A percentile compares a stretch with the other conserved stretches of the same genome.
Conservation (phyloP, 2,888 invertebrate species). For the Boloria selene region DNA sequence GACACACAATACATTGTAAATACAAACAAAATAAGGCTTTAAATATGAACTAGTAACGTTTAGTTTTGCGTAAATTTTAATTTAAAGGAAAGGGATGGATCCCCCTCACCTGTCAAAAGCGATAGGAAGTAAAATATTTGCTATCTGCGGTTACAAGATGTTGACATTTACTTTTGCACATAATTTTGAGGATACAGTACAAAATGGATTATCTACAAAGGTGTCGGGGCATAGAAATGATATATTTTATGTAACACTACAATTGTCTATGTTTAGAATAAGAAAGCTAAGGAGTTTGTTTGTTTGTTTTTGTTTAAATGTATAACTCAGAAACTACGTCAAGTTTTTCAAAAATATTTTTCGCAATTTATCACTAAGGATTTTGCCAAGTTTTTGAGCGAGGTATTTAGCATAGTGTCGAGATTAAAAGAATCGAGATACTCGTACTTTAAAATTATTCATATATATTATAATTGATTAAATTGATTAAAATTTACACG, state of each 20-base stretch:
- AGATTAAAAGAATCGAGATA: too few species aligned
- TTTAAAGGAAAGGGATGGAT: constrained; percentile 19
- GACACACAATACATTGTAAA: constrained; percentile 8
- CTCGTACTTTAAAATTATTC: too few species aligned
- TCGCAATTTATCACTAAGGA: too few species aligned
- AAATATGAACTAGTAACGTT: not conserved
- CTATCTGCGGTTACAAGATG: constrained; percentile 31
- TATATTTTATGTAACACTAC: not conserved
- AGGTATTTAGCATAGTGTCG: too few species aligned
- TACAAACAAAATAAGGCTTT: constrained; percentile 14
- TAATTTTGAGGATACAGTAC: not conserved
- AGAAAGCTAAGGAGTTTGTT: too few species aligned
- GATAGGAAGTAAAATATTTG: constrained; percentile 34
- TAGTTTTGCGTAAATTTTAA: not conserved
- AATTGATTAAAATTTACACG: too few species aligned
- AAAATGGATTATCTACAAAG: not conserved
- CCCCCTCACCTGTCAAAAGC: constrained; percentile 36
- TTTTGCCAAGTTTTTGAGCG: too few species aligned
- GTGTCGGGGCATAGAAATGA: not conserved
- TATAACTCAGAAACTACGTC: too few species aligned
- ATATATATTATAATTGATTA: too few species aligned
- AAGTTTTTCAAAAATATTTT: too few species aligned
- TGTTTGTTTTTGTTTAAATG: too few species aligned
- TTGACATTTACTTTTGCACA: constrained; percentile 26
- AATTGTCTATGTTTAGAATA: too few species aligned